Evolutionary conservation across 2,888 invertebrate species (phyloP).

Genomic region (Nymphalis urticae): DNA sequence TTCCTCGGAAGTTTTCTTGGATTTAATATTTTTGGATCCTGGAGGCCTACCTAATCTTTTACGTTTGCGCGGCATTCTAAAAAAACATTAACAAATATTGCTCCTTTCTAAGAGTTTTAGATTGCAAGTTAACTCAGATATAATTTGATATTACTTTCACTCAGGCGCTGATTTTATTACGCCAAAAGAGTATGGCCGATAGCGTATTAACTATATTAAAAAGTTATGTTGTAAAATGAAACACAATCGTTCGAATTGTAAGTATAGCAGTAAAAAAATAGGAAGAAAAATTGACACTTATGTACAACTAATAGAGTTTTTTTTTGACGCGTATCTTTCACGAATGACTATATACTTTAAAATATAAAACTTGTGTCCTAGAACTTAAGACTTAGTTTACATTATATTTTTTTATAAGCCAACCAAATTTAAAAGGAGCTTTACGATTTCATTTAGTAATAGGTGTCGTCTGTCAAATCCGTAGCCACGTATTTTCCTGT

Average conservation of each 20-base stretch:
- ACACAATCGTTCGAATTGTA: background rate
- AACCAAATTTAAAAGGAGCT: background rate
- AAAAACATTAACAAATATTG: conserved; percentile 42
- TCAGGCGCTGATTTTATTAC: conserved; percentile 61
- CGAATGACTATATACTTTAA: too few species aligned
- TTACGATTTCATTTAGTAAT: background rate
- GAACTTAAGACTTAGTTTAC: background rate
- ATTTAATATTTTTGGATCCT: conserved; percentile 52
- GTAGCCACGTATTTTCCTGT: conserved; percentile 1
- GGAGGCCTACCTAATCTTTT: conserved; percentile 55
- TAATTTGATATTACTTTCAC: conserved; percentile 76
- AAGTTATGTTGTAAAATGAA: background rate
- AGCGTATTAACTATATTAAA: conserved; percentile 14
- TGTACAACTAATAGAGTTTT: background rate
- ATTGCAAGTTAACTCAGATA: conserved; percentile 47
- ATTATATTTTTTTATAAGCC: background rate
- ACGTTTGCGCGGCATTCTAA: conserved; percentile 63
- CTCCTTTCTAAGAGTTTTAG: conserved; percentile 41
- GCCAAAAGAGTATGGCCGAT: conserved; percentile 29
- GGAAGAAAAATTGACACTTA: background rate
- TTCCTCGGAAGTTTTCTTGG: conserved; percentile 23
- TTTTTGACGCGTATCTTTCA: background rate
- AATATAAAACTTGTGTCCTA: background rate
- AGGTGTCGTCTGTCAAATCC: background rate
- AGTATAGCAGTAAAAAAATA: background rate